Conservation (phyloP, 1,140 invertebrate species). For the Drosophila azteca region DNA sequence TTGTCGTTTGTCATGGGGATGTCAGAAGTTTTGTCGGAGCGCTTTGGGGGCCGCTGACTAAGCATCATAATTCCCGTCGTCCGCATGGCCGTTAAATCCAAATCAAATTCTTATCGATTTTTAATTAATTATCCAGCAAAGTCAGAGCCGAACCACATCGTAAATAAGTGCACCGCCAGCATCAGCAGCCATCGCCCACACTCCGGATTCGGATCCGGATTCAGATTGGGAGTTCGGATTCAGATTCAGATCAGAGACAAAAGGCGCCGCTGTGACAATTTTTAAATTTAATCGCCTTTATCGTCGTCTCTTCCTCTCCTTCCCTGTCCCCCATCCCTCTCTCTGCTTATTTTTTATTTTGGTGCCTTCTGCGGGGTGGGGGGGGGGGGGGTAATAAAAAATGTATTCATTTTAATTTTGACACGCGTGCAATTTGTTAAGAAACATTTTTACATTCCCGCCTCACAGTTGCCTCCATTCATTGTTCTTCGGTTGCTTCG, state of each 20-base stretch:
- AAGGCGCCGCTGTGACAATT: slow-evolving; percentile 49
- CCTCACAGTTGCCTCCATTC: slow-evolving; percentile 49
- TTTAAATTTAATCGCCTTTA: slow-evolving; percentile 31
- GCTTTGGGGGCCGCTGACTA: slow-evolving; percentile 54
- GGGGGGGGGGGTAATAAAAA: slow-evolving; percentile 58
- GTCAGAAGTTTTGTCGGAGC: slow-evolving; percentile 24
- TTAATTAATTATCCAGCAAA: slow-evolving; percentile 73
- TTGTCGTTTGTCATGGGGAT: slow-evolving; percentile 58
- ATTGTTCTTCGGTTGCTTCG: slow-evolving; percentile 38
- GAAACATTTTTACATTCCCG: slow-evolving; percentile 57
- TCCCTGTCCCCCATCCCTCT: background rate
- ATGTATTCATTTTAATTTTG: slow-evolving; percentile 76
- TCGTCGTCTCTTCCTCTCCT: background rate
- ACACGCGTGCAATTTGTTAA: slow-evolving; percentile 77
- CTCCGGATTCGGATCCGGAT: too few species aligned
- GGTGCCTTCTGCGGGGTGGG: background rate
- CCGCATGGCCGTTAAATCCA: slow-evolving; percentile 70
- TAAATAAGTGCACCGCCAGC: slow-evolving; percentile 48
- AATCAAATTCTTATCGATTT: slow-evolving; percentile 81
- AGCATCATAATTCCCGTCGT: slow-evolving; percentile 67
- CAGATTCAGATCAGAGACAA: slow-evolving; percentile 5
- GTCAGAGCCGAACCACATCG: slow-evolving; percentile 51
- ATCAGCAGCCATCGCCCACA: too few species aligned
- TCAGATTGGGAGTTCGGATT: background rate
- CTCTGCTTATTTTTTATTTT: slow-evolving; percentile 31